A percentile compares a stretch with the other conserved stretches of the same genome.
phyloP scores from a whole-genome alignment of 2,888 invertebrate genomes.

The Trichogramma evanescens region DNA sequence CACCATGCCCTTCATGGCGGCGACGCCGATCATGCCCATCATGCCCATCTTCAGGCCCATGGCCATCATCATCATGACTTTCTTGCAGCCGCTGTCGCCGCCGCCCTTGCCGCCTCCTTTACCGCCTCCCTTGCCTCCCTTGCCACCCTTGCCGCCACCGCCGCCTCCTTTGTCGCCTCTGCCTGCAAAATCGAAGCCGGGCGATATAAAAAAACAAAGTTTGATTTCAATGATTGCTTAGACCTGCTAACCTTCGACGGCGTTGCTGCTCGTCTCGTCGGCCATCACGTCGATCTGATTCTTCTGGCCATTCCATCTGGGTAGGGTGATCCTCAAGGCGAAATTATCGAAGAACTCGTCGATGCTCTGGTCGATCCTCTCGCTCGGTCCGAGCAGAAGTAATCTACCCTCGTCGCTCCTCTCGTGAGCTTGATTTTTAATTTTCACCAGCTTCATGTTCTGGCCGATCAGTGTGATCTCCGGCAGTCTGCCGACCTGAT shows the following conservation, averaged over 20 bases:
- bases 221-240: background rate
- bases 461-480: constrained; percentile 55
- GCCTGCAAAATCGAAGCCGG: constrained; percentile 26
- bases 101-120: constrained; percentile 37
- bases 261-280: constrained; percentile 30
- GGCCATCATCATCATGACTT: constrained; percentile 61
- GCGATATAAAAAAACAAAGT: background rate
- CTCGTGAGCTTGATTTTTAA: constrained; percentile 18
- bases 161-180: constrained; percentile 45
- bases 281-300: constrained; percentile 42
- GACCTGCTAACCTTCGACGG: constrained; percentile 33
- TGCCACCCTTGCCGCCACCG: constrained; percentile 45
- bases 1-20: constrained; percentile 57
- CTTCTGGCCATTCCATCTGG: constrained; percentile 34
- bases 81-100: constrained; percentile 49
- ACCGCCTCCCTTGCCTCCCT: constrained; percentile 44
- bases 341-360: constrained; percentile 56
- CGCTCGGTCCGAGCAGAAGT: constrained; percentile 34
- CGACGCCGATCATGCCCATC: constrained; percentile 58
- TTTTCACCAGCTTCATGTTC: constrained; percentile 53
- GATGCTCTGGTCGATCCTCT: constrained; percentile 50
- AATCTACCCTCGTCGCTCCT: constrained; percentile 27
- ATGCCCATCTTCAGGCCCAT: constrained; percentile 58
- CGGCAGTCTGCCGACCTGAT: constrained; percentile 51
- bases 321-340: constrained; percentile 45